Evolutionary conservation across 1,140 invertebrate genomes (phyloP).

Genomic region (Halotydeus destructor): DNA sequence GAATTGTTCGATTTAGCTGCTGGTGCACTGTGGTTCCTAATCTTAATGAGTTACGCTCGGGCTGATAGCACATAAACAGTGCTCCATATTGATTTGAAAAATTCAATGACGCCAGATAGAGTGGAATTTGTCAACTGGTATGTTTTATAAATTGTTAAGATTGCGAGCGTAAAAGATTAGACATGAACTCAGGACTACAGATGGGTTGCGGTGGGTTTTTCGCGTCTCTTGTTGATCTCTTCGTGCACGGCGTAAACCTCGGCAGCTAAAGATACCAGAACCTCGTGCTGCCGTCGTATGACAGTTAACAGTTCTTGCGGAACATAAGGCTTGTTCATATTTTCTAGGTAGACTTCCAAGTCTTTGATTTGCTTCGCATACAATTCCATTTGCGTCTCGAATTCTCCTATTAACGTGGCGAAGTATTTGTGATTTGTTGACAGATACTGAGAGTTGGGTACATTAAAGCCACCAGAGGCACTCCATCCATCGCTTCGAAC

Average conservation of each 20-base stretch:
- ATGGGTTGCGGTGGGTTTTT: no score
- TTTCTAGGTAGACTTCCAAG: slow-evolving; percentile 3
- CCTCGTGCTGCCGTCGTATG: slow-evolving; percentile 12
- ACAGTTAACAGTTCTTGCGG: slow-evolving; percentile 10
- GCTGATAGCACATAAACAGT: no score
- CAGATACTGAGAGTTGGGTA: slow-evolving; percentile 5
- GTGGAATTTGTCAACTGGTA: no score
- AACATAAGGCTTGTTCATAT: slow-evolving; percentile 3
- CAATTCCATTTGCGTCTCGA: slow-evolving; percentile 6
- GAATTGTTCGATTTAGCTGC: no score
- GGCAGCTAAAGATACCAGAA: slow-evolving; percentile 6
- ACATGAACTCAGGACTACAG: no score
- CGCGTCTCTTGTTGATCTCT: slow-evolving; percentile 6
- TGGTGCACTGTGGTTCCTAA: no score
- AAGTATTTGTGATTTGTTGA: slow-evolving; percentile 12
- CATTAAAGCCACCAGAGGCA: neutral
- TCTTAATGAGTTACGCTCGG: no score
- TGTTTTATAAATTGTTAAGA: no score
- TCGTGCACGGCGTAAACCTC: slow-evolving; percentile 11
- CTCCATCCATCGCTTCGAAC: slow-evolving; percentile 1
- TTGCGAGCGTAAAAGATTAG: no score
- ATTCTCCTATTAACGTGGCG: slow-evolving; percentile 3
- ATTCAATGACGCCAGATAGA: no score
- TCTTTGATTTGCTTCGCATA: slow-evolving; percentile 12
- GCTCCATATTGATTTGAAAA: no score